A percentile compares a stretch with the other conserved stretches of the same genome.
Evolutionary conservation across 1,140 invertebrate genomes (phyloP).

Genomic region (Drosophila chauvacae): DNA sequence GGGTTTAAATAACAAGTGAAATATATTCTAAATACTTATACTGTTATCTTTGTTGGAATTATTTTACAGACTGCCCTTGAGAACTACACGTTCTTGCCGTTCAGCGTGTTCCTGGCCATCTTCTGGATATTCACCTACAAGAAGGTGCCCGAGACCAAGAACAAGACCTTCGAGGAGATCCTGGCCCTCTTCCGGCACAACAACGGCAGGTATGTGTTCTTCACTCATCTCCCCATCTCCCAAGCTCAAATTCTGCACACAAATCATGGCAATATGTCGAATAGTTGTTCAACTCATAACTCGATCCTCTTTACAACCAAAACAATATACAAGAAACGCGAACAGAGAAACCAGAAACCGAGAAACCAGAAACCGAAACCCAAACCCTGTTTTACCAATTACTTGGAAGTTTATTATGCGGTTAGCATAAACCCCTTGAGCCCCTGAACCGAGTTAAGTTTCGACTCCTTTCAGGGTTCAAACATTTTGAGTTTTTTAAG

Average conservation of each 20-base stretch:
- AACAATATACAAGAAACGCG: slow-evolving; percentile 18
- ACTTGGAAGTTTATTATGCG: slow-evolving; percentile 82
- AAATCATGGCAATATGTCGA: slow-evolving; percentile 70
- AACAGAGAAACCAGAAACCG: slow-evolving; percentile 10
- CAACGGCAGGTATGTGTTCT: slow-evolving; percentile 91
- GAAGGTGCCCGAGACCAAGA: slow-evolving; percentile 99
- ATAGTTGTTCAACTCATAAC: slow-evolving; percentile 38
- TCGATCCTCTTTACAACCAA: not conserved
- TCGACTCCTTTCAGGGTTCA: slow-evolving; percentile 13
- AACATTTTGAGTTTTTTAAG: slow-evolving; percentile 16
- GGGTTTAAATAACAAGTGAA: not conserved
- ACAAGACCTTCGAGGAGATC: slow-evolving; percentile 99
- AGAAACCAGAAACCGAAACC: slow-evolving; percentile 7
- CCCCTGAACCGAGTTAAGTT: slow-evolving; percentile 11
- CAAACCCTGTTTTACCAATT: slow-evolving; percentile 32
- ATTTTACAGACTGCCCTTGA: slow-evolving; percentile 91
- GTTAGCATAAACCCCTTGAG: slow-evolving; percentile 44
- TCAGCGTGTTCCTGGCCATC: slow-evolving; percentile 96
- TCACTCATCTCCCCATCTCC: slow-evolving; percentile 4
- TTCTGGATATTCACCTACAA: slow-evolving; percentile 99
- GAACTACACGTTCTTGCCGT: slow-evolving; percentile 98
- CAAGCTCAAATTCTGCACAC: slow-evolving; percentile 51
- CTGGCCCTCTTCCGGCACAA: slow-evolving; percentile 94
- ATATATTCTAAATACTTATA: not conserved
- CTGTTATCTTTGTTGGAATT: slow-evolving; percentile 10